A percentile compares a stretch with the other conserved stretches of the same genome.
phyloP scores from a whole-genome alignment of 2,888 invertebrate genomes.

The Mesorhabditis belari region DNA sequence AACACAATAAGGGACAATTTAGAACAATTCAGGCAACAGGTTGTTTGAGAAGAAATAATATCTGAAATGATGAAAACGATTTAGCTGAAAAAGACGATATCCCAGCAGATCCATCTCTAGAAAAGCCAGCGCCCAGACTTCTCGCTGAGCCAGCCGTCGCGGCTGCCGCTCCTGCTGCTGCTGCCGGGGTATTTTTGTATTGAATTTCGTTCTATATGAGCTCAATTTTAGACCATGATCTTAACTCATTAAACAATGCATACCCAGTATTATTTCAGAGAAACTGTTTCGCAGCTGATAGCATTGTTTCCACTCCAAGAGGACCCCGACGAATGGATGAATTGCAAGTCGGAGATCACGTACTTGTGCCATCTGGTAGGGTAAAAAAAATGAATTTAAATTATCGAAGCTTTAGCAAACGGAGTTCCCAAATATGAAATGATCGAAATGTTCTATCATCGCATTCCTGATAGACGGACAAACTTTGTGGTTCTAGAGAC shows the following conservation, averaged over 20 bases:
- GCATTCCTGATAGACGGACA: constrained; percentile 37
- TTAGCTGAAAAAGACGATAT: background rate
- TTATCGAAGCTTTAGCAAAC: constrained; percentile 44
- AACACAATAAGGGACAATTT: background rate
- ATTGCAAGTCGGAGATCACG: constrained; percentile 41
- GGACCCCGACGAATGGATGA: constrained; percentile 45
- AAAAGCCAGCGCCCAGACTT: background rate
- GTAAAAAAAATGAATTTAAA: constrained; percentile 6
- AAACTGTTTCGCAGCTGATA: constrained; percentile 49
- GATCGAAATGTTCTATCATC: constrained; percentile 51
- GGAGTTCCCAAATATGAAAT: constrained; percentile 42
- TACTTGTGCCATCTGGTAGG: background rate
- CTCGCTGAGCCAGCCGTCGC: background rate
- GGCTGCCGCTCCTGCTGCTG: constrained; percentile 1
- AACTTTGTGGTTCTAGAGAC: constrained; percentile 41
- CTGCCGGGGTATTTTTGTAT: constrained; percentile 2
- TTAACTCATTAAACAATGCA: too few relatives aligned
- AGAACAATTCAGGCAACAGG: background rate
- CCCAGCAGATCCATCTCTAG: background rate
- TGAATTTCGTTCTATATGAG: too few relatives aligned
- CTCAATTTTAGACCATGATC: too few relatives aligned
- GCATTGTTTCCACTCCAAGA: constrained; percentile 30
- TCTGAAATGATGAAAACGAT: background rate
- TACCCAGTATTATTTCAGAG: constrained; percentile 1
- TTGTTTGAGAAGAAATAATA: too few relatives aligned